phyloP scores from a whole-genome alignment of 2,113 vertebrate genomes.

The Neodontobutis hainanensis region DNA sequence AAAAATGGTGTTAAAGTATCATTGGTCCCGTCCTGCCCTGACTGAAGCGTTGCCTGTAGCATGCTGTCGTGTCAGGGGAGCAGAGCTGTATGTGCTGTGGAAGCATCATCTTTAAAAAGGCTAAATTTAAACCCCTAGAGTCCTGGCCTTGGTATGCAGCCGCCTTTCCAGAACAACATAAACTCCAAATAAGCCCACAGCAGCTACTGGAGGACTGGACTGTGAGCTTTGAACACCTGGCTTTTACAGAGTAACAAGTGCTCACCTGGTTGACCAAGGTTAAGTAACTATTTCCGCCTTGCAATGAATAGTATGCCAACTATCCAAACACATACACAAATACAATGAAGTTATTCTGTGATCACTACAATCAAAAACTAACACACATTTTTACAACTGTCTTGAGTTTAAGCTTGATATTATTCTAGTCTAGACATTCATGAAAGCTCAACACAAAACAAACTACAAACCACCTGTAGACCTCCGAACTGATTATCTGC shows the following conservation, averaged over 20 bases:
- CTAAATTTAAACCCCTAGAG: conserved; percentile 81
- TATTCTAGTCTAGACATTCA: no score
- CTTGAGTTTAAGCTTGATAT: no score
- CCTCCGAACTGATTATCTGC: no score
- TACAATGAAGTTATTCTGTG: no score
- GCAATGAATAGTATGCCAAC: background rate
- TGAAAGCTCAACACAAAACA: no score
- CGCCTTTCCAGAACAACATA: conserved; percentile 76
- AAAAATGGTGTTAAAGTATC: conserved; percentile 73
- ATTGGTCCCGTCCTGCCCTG: conserved; percentile 40
- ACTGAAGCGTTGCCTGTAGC: conserved; percentile 55
- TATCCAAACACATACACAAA: background rate
- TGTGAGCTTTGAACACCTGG: conserved; percentile 24
- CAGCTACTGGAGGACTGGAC: conserved; percentile 26
- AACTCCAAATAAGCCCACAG: conserved; percentile 78
- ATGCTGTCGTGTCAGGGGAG: conserved; percentile 62
- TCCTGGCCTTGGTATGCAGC: conserved; percentile 69
- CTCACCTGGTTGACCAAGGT: conserved; percentile 30
- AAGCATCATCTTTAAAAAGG: conserved; percentile 80
- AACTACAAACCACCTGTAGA: no score
- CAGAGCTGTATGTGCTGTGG: conserved; percentile 72
- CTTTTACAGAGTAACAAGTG: conserved; percentile 30
- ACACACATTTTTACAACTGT: no score
- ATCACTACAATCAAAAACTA: no score
- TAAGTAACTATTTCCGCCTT: background rate